phyloP scores from a whole-genome alignment of 92 coral and sea anemone genomes.

The Parazoanthus atlanticus region DNA sequence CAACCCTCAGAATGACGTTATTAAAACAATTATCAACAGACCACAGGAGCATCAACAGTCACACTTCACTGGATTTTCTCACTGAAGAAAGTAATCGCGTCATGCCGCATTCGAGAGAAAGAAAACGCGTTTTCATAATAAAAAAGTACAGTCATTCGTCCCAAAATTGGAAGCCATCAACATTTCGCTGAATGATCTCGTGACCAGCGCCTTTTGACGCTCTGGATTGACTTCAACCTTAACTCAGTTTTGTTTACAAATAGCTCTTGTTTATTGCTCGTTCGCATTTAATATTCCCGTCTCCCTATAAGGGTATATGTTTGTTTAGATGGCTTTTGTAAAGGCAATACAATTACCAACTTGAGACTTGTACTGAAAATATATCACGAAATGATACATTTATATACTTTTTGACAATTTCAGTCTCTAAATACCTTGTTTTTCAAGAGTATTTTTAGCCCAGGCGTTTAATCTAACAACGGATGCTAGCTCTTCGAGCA shows the following conservation, averaged over 20 bases:
- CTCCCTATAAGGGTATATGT: constrained; percentile 12
- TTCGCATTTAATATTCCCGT: background rate
- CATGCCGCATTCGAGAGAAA: background rate
- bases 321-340: background rate
- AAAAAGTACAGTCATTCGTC: too few relatives aligned
- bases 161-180: too few relatives aligned
- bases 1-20: background rate
- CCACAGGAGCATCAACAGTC: background rate
- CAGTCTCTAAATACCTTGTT: background rate
- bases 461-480: background rate
- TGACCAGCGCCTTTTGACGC: too few relatives aligned
- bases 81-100: background rate
- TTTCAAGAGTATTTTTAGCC: background rate
- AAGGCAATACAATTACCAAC: background rate
- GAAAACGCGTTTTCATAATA: too few relatives aligned
- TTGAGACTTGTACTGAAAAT: background rate
- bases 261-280: background rate
- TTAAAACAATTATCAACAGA: background rate
- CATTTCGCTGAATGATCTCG: too few relatives aligned
- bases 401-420: background rate
- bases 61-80: background rate
- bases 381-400: background rate
- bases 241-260: background rate
- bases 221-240: background rate
- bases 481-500: constrained; percentile 29